Conservation (phyloP, 1,140 invertebrate genomes). For the Lordiphosa stackelbergi region DNA sequence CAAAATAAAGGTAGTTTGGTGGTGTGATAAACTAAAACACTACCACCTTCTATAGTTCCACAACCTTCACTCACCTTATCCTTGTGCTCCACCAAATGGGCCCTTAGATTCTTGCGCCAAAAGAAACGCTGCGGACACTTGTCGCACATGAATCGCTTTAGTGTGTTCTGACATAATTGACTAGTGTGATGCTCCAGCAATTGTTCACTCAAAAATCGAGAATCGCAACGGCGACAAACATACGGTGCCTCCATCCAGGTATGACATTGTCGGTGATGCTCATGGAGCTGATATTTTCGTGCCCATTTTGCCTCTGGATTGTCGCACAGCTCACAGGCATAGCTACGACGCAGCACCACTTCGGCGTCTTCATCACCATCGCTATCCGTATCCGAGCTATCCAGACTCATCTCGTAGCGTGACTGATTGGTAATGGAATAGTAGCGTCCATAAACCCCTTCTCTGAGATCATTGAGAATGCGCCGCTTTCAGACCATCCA, state of each 20-base stretch:
- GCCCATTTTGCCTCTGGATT: slow-evolving; percentile 31
- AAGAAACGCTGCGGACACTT: slow-evolving; percentile 64
- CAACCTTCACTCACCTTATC: slow-evolving; percentile 37
- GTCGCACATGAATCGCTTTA: slow-evolving; percentile 59
- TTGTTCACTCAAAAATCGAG: slow-evolving; percentile 52
- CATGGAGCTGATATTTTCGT: slow-evolving; percentile 57
- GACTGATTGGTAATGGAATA: slow-evolving; percentile 66
- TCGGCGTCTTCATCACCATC: slow-evolving; percentile 45
- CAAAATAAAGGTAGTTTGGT: no score
- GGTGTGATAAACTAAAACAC: no score
- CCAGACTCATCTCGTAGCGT: slow-evolving; percentile 58
- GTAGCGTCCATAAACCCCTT: slow-evolving; percentile 47
- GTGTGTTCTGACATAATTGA: slow-evolving; percentile 55
- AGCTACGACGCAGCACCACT: slow-evolving; percentile 47
- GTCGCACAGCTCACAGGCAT: slow-evolving; percentile 57
- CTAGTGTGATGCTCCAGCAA: slow-evolving; percentile 54
- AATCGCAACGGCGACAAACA: slow-evolving; percentile 61
- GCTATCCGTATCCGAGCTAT: slow-evolving; percentile 63
- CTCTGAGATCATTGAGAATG: slow-evolving; percentile 44
- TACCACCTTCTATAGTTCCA: no score
- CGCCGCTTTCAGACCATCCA: slow-evolving; percentile 38
- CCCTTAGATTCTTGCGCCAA: slow-evolving; percentile 53
- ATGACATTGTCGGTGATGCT: slow-evolving; percentile 58
- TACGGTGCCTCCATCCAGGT: slow-evolving; percentile 60
- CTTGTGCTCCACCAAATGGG: slow-evolving; percentile 55